Conservation (phyloP, 2,888 invertebrate species). For the Pseudeuparius sepicola region DNA sequence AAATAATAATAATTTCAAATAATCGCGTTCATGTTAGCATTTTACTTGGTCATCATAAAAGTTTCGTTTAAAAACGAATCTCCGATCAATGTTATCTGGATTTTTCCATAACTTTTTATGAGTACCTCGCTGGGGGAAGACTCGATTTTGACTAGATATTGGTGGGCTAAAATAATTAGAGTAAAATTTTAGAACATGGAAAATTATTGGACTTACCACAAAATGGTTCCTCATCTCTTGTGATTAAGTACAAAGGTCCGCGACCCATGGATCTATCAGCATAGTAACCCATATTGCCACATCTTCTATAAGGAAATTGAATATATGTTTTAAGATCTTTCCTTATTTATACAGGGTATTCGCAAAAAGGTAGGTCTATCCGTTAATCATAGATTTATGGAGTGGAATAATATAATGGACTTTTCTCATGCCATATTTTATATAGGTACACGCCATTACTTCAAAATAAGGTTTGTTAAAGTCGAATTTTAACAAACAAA, state of each 20-base stretch:
- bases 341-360: too few relatives aligned
- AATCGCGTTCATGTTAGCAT: background rate
- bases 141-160: conserved; percentile 75
- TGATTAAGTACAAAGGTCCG: conserved; percentile 80
- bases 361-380: too few relatives aligned
- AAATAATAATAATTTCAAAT: conserved; percentile 6
- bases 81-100: conserved; percentile 70
- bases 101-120: conserved; percentile 65
- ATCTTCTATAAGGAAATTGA: conserved; percentile 38
- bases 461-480: too few relatives aligned
- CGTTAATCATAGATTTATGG: too few relatives aligned
- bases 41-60: conserved; percentile 73
- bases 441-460: too few relatives aligned
- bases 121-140: conserved; percentile 57
- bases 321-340: too few relatives aligned
- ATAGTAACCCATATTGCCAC: conserved; percentile 92
- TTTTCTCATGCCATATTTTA: too few relatives aligned
- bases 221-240: conserved; percentile 85
- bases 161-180: conserved; percentile 56
- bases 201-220: conserved; percentile 51
- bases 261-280: conserved; percentile 74
- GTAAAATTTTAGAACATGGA: conserved; percentile 8
- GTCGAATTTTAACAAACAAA: too few relatives aligned
- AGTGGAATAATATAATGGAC: too few relatives aligned
- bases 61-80: conserved; percentile 78